Evolutionary conservation across 2,113 vertebrate genomes (phyloP).

Genomic region (Carassius auratus): DNA sequence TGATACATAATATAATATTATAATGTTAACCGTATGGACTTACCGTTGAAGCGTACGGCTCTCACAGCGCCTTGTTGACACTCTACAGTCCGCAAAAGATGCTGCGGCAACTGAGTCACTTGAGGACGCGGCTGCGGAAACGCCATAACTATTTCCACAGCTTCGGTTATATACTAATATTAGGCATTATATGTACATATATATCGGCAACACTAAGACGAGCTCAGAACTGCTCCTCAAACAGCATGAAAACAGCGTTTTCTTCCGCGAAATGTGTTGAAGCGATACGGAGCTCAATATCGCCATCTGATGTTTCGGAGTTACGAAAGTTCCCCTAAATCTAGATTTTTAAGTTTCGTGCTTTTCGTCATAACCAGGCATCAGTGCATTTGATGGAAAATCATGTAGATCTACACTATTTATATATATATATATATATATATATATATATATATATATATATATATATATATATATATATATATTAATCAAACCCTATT

Average conservation of each 20-base stretch:
- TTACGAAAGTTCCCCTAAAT: background rate
- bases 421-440: background rate
- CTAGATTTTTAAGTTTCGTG: background rate
- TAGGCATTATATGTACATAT: background rate
- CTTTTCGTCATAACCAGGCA: background rate
- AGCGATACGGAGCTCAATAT: too few species aligned
- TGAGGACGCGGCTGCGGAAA: conserved; percentile 83
- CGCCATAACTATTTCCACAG: conserved; percentile 73
- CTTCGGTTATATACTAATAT: too few species aligned
- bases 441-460: background rate
- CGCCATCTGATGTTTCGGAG: background rate
- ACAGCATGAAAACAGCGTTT: background rate
- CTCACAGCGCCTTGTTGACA: conserved; percentile 87
- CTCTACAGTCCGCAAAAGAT: conserved; percentile 77
- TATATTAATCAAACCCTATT: too few species aligned
- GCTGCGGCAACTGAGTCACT: conserved; percentile 81
- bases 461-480: background rate
- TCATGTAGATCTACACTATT: background rate
- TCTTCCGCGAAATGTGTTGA: background rate
- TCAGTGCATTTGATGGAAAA: background rate
- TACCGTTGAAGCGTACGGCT: conserved; percentile 91
- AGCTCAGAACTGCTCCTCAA: conserved; percentile 1
- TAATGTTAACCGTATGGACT: conserved; percentile 33
- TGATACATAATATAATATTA: too few species aligned
- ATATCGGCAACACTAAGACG: background rate